These are phyloP conservation scores for Sinocyclocheilus anshuiensis DNA, from an alignment of 2,113 vertebrate genomes.

Conservation along the genomic window DNA sequence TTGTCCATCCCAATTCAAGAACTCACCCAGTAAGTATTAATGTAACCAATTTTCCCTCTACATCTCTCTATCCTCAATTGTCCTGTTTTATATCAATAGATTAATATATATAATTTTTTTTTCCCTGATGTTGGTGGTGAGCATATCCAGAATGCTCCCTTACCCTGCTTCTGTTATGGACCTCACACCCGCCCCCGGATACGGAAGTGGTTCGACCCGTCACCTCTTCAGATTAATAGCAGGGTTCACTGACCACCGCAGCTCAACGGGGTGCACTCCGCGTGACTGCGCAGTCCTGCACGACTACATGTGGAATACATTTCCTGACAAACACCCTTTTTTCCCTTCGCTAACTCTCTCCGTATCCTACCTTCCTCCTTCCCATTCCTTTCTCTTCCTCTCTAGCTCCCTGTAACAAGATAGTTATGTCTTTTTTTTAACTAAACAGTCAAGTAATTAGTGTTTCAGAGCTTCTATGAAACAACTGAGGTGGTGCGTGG, in stretches of 20 bases:
- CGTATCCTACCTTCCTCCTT: conserved; percentile 16
- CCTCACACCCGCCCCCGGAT: conserved; percentile 33
- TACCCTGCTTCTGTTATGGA: conserved; percentile 21
- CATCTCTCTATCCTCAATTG: background rate
- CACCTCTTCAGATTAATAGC: conserved; percentile 43
- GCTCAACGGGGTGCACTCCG: conserved; percentile 35
- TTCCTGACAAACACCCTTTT: conserved; percentile 54
- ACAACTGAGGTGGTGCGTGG: conserved; percentile 20
- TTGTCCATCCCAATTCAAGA: background rate
- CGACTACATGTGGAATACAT: conserved; percentile 59
- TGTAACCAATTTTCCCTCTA: background rate
- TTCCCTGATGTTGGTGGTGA: background rate
- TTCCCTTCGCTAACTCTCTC: conserved; percentile 29
- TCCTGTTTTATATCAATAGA: background rate
- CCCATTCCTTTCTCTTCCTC: background rate
- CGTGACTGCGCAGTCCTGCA: conserved; percentile 38
- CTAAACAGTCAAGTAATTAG: conserved; percentile 28
- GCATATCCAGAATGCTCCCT: conserved; percentile 26
- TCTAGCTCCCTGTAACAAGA: conserved; percentile 20
- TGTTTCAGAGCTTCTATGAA: conserved; percentile 26
- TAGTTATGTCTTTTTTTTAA: conserved; percentile 19
- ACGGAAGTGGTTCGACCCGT: conserved; percentile 47
- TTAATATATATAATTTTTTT: background rate
- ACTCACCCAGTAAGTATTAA: background rate
- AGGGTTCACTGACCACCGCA: conserved; percentile 41